Evolutionary conservation across 2,113 vertebrate genomes (phyloP).

Genomic region (Scytalopus superciliaris): DNA sequence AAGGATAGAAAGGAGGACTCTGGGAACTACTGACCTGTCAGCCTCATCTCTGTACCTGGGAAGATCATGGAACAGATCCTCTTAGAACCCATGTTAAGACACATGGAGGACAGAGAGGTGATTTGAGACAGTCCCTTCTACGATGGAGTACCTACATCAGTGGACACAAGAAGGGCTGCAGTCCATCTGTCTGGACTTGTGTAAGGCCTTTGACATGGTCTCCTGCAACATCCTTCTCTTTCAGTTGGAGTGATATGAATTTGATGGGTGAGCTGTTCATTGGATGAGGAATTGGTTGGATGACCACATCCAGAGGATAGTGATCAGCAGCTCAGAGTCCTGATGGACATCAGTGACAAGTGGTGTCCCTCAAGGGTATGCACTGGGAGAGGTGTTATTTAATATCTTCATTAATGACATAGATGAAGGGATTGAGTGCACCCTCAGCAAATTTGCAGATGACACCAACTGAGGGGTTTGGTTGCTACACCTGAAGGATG

Average conservation of each 20-base stretch:
- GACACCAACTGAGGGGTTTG: not conserved
- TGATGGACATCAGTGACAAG: not conserved
- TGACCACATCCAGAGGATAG: not conserved
- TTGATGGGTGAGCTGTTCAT: not conserved
- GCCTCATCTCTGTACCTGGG: not conserved
- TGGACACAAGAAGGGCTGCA: not conserved
- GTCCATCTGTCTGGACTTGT: not conserved
- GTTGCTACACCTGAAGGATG: not conserved
- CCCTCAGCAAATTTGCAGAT: not conserved
- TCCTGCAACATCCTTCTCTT: not conserved
- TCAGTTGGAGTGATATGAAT: not conserved
- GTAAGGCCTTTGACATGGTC: not conserved
- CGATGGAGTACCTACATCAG: not conserved
- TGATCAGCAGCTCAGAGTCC: not conserved
- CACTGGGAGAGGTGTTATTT: not conserved
- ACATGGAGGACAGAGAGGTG: not conserved
- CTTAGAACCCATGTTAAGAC: not conserved
- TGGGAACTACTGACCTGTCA: too few species aligned
- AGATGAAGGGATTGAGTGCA: not conserved
- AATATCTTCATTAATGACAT: not conserved
- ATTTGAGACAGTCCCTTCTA: too few species aligned
- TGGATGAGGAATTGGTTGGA: not conserved
- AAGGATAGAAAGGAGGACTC: not conserved
- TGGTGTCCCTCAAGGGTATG: not conserved
- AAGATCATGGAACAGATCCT: not conserved